A percentile compares a stretch with the other conserved stretches of the same genome.
Conservation (phyloP, 2,113 vertebrate species). For the Ovibos moschatus region DNA sequence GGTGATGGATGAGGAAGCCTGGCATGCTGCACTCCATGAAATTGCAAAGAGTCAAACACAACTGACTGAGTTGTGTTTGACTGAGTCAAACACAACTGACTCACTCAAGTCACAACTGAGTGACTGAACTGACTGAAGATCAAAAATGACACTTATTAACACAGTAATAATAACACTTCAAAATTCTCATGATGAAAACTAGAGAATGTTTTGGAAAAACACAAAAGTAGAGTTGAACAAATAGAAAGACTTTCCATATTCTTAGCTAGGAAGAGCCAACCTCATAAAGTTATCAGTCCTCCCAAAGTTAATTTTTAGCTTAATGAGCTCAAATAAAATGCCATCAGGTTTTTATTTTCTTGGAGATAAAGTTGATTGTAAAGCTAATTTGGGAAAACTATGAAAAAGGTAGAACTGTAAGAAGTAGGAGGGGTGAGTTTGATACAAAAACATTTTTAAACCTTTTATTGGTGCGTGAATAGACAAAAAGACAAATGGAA, state of each 20-base stretch:
- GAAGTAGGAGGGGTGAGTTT: background rate
- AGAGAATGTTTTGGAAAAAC: background rate
- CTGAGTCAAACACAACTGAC: background rate
- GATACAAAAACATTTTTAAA: background rate
- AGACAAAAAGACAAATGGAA: conserved; percentile 39
- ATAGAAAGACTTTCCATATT: background rate
- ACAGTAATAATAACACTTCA: background rate
- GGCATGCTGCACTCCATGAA: background rate
- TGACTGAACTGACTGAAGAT: background rate
- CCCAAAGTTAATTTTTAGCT: conserved; percentile 28
- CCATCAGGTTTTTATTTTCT: background rate
- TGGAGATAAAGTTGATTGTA: background rate
- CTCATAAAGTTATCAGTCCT: background rate
- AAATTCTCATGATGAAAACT: background rate
- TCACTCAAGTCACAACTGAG: too few species aligned
- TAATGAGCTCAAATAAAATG: conserved; percentile 35
- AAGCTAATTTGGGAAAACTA: background rate
- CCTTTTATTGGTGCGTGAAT: background rate
- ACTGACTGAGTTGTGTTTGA: too few species aligned
- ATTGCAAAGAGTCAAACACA: background rate
- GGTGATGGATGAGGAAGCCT: background rate
- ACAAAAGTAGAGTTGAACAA: background rate
- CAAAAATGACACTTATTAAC: background rate
- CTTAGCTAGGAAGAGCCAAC: background rate
- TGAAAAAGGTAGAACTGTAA: background rate